Percentiles rank a stretch among this genome's conserved stretches.
phyloP scores from a whole-genome alignment of 23 tunicate species.

The Styela plicata region DNA sequence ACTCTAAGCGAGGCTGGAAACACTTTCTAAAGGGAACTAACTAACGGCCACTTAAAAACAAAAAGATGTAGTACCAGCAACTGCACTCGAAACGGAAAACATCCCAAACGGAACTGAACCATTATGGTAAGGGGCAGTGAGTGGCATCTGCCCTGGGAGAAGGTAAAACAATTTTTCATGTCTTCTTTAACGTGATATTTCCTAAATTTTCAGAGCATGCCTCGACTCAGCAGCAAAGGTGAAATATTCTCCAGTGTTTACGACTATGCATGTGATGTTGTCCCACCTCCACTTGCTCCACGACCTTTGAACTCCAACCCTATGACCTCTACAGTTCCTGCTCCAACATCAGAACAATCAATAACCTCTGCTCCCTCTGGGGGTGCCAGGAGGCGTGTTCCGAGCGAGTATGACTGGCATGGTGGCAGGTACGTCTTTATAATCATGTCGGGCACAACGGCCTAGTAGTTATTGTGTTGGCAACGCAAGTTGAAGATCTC shows the following conservation, averaged over 20 bases:
- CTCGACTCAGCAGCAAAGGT: background rate
- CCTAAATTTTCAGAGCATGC: background rate
- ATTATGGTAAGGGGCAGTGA: too few relatives aligned
- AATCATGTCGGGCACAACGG: constrained; percentile 8
- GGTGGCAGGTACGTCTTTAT: constrained; percentile 45
- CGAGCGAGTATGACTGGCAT: constrained; percentile 86
- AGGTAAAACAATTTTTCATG: too few relatives aligned
- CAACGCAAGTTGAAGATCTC: too few relatives aligned
- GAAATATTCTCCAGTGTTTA: constrained; percentile 2
- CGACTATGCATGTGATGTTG: constrained; percentile 34
- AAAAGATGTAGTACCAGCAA: too few relatives aligned
- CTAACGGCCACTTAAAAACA: too few relatives aligned
- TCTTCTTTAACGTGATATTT: too few relatives aligned
- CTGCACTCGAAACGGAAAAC: too few relatives aligned
- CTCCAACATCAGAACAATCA: background rate
- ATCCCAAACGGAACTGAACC: too few relatives aligned
- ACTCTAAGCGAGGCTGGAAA: too few relatives aligned
- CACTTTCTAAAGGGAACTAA: too few relatives aligned
- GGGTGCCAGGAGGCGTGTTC: constrained; percentile 41
- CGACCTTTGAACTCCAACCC: background rate
- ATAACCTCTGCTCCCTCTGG: background rate
- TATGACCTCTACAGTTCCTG: background rate
- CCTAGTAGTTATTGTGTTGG: too few relatives aligned
- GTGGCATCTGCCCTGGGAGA: too few relatives aligned
- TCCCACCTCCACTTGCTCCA: constrained; percentile 28